Evolutionary conservation across 2,888 invertebrate genomes (phyloP).

Genomic region (Hofmannophila pseudospretella): DNA sequence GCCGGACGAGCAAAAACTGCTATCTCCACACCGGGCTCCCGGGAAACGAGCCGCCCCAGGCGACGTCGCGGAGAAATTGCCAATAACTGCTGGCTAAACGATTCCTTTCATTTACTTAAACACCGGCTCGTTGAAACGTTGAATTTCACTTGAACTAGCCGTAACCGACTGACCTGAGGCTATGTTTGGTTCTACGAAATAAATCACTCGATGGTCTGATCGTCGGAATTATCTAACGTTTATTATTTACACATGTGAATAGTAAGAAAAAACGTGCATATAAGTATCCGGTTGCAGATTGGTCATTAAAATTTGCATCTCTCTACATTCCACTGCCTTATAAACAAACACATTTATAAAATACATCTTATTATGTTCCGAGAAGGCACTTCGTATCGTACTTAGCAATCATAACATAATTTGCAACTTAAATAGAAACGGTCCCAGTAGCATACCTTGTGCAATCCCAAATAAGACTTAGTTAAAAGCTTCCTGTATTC

Average conservation of each 20-base stretch:
- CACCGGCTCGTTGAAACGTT: constrained; percentile 35
- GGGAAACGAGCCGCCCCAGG: constrained; percentile 63
- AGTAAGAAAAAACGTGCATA: constrained; percentile 22
- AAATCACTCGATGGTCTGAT: constrained; percentile 30
- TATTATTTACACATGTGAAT: constrained; percentile 17
- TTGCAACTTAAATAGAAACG: no score
- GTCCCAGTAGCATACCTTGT: no score
- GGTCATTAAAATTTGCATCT: constrained; percentile 4
- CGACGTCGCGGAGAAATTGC: constrained; percentile 53
- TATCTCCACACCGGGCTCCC: constrained; percentile 57
- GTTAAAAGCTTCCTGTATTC: no score
- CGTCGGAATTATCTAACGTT: constrained; percentile 34
- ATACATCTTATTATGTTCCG: no score
- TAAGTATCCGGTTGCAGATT: constrained; percentile 34
- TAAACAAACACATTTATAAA: no score
- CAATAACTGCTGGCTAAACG: constrained; percentile 49
- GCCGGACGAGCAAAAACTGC: constrained; percentile 68
- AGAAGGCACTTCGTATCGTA: no score
- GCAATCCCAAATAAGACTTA: no score
- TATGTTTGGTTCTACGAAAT: constrained; percentile 34
- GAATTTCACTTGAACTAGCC: constrained; percentile 51
- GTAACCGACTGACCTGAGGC: constrained; percentile 35
- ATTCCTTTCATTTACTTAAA: constrained; percentile 55
- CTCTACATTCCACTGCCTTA: no score
- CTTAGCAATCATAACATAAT: no score